Evolutionary conservation across 92 coral and sea anemone species (phyloP).

Genomic region (Micromussa lordhowensis): DNA sequence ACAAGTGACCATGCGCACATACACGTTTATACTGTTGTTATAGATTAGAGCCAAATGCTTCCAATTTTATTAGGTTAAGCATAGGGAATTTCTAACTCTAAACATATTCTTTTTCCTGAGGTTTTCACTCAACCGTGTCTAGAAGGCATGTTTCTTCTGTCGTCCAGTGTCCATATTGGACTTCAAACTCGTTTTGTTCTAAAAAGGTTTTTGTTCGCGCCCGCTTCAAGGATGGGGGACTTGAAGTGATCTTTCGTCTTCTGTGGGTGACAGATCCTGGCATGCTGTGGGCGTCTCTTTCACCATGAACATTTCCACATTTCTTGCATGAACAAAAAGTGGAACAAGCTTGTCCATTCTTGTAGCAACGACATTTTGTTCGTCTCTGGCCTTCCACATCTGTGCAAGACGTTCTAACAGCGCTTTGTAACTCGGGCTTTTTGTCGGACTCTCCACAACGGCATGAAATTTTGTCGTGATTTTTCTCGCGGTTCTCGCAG

Average conservation of each 20-base stretch:
- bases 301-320: conserved; percentile 36
- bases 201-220: neutral
- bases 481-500: conserved; percentile 17
- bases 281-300: neutral
- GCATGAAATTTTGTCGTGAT: conserved; percentile 11
- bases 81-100: too few relatives aligned
- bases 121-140: too few relatives aligned
- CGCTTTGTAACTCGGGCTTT: neutral
- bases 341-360: conserved; percentile 18
- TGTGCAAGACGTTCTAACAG: conserved; percentile 21
- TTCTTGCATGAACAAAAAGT: conserved; percentile 15
- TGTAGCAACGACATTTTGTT: conserved; percentile 53
- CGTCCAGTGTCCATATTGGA: too few relatives aligned
- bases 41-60: too few relatives aligned
- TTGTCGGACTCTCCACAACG: conserved; percentile 34
- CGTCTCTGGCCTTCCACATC: conserved; percentile 19
- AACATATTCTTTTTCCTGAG: too few relatives aligned
- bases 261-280: neutral
- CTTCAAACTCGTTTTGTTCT: neutral
- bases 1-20: too few relatives aligned
- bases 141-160: too few relatives aligned
- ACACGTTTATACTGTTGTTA: too few relatives aligned
- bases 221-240: conserved; percentile 28
- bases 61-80: too few relatives aligned
- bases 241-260: conserved; percentile 5